Conservation (phyloP, 2,113 vertebrate species). For the Illadopsis cleaveri region DNA sequence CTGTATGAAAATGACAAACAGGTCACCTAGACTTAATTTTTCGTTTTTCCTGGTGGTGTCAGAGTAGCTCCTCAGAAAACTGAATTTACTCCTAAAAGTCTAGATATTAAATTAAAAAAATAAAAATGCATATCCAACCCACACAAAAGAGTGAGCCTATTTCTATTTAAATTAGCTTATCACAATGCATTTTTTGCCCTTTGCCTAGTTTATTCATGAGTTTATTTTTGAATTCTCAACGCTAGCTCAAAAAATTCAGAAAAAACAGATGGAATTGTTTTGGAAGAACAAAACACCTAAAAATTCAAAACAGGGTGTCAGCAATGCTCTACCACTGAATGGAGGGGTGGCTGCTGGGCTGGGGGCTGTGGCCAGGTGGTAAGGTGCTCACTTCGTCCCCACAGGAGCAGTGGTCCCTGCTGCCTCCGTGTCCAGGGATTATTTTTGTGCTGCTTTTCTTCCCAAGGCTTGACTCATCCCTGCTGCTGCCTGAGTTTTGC, state of each 20-base stretch:
- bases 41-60: not conserved
- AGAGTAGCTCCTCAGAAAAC: not conserved
- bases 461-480: not conserved
- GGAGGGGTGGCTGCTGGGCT: not conserved
- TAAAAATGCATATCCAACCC: not conserved
- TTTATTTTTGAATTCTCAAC: slow-evolving; percentile 17
- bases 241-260: not conserved
- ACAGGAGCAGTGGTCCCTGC: not conserved
- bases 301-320: not conserved
- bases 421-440: rapidly evolving
- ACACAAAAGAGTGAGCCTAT: slow-evolving; percentile 6
- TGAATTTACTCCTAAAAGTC: not conserved
- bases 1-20: not conserved
- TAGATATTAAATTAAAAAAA: not conserved
- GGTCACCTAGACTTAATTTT: not conserved
- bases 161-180: slow-evolving; percentile 61
- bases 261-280: not conserved
- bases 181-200: slow-evolving; percentile 48
- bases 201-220: slow-evolving; percentile 30
- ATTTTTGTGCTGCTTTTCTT: not conserved
- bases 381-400: rapidly evolving
- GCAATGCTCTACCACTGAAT: rapidly evolving
- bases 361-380: not conserved
- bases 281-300: not conserved
- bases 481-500: rapidly evolving